Conservation (phyloP, 2,797 vertebrate species). For the Rhincodon typus region DNA sequence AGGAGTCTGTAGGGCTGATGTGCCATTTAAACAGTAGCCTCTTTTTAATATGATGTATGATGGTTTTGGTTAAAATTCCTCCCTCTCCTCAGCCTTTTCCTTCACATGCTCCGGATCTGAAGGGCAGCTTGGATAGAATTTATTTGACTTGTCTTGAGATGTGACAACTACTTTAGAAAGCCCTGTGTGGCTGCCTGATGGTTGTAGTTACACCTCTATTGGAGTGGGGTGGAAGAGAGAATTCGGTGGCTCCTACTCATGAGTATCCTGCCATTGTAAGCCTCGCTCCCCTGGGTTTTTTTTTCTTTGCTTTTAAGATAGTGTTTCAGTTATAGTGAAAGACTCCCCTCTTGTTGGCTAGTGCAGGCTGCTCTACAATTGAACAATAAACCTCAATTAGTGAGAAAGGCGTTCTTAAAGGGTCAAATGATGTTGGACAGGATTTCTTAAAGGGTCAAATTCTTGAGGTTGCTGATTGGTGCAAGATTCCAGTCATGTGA, state of each 20-base stretch:
- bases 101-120: background rate
- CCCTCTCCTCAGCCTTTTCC: background rate
- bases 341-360: background rate
- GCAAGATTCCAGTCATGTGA: background rate
- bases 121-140: background rate
- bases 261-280: background rate
- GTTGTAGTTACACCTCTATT: background rate
- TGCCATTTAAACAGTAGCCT: background rate
- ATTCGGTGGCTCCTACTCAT: background rate
- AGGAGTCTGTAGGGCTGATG: constrained; percentile 6
- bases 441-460: background rate
- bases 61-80: background rate
- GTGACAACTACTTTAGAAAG: background rate
- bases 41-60: background rate
- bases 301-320: background rate
- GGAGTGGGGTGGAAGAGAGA: background rate
- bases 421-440: background rate
- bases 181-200: background rate
- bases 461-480: background rate
- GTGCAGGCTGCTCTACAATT: background rate
- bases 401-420: background rate
- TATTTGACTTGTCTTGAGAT: background rate
- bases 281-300: too few relatives aligned
- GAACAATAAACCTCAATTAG: background rate
- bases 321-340: constrained; percentile 14